A percentile compares a stretch with the other conserved stretches of the same genome.
phyloP scores from a whole-genome alignment of 2,888 invertebrate species.

The Hecatera dysodea region DNA sequence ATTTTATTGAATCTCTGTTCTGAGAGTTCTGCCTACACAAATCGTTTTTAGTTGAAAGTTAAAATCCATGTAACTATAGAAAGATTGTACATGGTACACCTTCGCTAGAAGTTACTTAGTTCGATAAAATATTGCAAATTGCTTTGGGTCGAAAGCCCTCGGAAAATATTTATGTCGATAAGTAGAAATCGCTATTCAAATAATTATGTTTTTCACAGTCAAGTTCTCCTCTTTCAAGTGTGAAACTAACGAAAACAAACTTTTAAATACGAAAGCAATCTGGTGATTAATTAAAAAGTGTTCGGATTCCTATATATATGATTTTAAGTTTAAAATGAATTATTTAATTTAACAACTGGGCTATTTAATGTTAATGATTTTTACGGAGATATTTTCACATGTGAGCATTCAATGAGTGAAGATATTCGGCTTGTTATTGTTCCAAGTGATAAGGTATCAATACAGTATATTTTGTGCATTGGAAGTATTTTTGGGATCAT shows the following conservation, averaged over 20 bases:
- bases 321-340: background rate
- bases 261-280: constrained; percentile 2
- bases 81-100: constrained; percentile 2
- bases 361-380: constrained; percentile 6
- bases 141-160: constrained; percentile 3
- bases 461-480: background rate
- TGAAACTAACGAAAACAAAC: constrained; percentile 5
- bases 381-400: background rate
- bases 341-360: background rate
- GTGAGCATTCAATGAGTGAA: constrained; percentile 17
- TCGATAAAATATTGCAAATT: constrained; percentile 28
- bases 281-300: constrained; percentile 13
- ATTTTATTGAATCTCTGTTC: background rate
- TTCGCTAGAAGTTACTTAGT: background rate
- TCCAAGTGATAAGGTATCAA: background rate
- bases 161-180: constrained; percentile 17
- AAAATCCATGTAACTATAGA: background rate
- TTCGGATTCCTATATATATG: background rate
- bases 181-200: constrained; percentile 21
- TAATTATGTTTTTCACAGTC: background rate
- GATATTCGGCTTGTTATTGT: constrained; percentile 12
- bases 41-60: constrained; percentile 6
- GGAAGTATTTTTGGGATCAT: background rate
- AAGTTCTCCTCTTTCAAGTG: background rate
- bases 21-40: background rate